These are phyloP conservation scores for Platysternon megacephalum DNA, from an alignment of 2,113 vertebrate species.

Conservation along the genomic window DNA sequence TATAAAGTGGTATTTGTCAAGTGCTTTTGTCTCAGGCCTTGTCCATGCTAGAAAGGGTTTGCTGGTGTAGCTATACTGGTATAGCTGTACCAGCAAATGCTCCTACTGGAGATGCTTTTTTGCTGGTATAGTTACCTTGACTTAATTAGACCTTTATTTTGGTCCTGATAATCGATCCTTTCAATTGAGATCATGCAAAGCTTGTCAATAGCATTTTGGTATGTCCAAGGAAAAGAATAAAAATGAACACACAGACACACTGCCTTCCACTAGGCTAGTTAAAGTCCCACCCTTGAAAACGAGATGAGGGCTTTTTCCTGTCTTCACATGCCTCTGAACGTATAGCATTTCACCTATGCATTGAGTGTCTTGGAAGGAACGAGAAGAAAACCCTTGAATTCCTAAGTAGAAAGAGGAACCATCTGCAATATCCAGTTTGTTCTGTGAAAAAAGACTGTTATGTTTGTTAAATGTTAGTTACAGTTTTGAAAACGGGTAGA, in stretches of 20 bases:
- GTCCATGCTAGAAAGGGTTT: not conserved
- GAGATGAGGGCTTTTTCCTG: not conserved
- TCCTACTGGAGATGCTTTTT: not conserved
- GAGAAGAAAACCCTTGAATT: not conserved
- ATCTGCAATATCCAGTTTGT: not conserved
- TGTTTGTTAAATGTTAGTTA: not conserved
- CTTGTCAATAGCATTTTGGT: not conserved
- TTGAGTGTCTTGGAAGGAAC: not conserved
- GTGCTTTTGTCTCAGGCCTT: not conserved
- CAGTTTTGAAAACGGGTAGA: not conserved
- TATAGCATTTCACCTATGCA: rapidly evolving
- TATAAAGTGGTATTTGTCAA: not conserved
- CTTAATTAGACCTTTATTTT: not conserved
- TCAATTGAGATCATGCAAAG: not conserved
- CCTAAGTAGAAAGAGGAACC: not conserved
- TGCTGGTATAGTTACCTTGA: not conserved
- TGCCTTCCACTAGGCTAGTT: not conserved
- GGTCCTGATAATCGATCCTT: not conserved
- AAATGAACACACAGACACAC: not conserved
- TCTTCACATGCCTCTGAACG: not conserved
- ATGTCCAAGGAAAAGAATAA: not conserved
- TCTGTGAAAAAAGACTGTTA: not conserved
- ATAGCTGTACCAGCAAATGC: not conserved
- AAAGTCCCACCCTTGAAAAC: not conserved
- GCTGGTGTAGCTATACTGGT: not conserved